phyloP scores from a whole-genome alignment of 2,113 vertebrate genomes.

The Xenopus tropicalis region DNA sequence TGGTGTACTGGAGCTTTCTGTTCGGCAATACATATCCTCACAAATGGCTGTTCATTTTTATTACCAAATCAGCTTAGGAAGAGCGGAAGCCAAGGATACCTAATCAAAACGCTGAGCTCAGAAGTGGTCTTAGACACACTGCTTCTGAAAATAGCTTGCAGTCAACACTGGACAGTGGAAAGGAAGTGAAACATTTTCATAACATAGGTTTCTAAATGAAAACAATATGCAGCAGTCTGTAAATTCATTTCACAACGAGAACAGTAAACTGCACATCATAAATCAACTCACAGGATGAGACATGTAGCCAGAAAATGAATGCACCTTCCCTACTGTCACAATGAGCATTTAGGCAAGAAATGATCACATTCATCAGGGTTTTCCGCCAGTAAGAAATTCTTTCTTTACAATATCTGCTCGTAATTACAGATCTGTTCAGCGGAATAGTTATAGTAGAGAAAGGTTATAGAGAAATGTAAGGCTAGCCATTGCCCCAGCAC shows the following conservation, averaged over 20 bases:
- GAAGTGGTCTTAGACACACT: conserved; percentile 7
- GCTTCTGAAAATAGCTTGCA: conserved; percentile 39
- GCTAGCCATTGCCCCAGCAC: too few species aligned
- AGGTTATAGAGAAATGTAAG: too few species aligned
- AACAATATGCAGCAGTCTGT: conserved; percentile 32
- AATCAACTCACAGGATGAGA: conserved; percentile 22
- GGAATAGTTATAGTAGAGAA: background rate
- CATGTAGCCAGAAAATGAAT: conserved; percentile 17
- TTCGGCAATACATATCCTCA: conserved; percentile 10
- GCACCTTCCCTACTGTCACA: background rate
- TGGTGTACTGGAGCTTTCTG: conserved; percentile 3
- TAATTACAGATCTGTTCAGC: background rate
- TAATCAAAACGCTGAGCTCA: conserved; percentile 12
- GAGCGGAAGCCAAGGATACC: conserved; percentile 20
- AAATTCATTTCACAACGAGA: conserved; percentile 37
- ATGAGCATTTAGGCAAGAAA: background rate
- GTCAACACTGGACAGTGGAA: conserved; percentile 29
- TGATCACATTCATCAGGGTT: background rate
- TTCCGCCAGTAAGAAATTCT: background rate
- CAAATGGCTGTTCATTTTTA: conserved; percentile 37
- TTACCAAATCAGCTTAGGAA: conserved; percentile 32
- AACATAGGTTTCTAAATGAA: conserved; percentile 26
- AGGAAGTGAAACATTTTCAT: conserved; percentile 21
- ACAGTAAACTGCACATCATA: conserved; percentile 31
- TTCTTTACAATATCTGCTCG: background rate